phyloP scores from a whole-genome alignment of 1,140 invertebrate species.

The Brachionus asplanchnoidis region DNA sequence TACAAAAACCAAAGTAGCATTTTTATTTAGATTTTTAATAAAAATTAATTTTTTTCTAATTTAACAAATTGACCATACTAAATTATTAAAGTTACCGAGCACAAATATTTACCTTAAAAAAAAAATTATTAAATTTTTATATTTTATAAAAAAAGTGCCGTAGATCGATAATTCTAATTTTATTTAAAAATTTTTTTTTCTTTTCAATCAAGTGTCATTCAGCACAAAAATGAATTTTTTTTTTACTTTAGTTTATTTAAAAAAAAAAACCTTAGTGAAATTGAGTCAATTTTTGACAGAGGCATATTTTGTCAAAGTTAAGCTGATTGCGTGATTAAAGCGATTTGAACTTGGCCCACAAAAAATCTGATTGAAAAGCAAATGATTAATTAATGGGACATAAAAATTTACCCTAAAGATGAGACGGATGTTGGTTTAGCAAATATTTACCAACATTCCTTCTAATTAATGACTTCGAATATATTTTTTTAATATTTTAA shows the following conservation, averaged over 20 bases:
- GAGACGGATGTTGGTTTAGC: conserved; percentile 22
- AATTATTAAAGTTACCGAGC: background rate
- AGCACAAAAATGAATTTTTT: background rate
- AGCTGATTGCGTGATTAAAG: background rate
- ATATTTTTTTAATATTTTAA: background rate
- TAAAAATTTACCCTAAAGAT: background rate
- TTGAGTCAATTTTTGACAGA: background rate
- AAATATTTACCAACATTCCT: conserved; percentile 33
- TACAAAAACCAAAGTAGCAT: background rate
- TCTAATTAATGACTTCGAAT: conserved; percentile 29
- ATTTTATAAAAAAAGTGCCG: background rate
- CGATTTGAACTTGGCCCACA: background rate
- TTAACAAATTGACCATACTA: background rate
- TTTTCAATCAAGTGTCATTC: background rate
- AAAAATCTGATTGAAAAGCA: background rate
- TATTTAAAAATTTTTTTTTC: background rate
- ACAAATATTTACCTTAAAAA: background rate
- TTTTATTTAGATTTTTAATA: background rate
- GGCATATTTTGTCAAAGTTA: background rate
- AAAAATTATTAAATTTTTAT: background rate
- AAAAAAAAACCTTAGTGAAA: background rate
- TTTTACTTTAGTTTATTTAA: background rate
- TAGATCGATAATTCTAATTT: background rate
- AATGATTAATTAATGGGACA: background rate
- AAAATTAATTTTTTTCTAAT: background rate